Conservation (phyloP, 1,140 invertebrate species). For the Rhopalosiphum padi region DNA sequence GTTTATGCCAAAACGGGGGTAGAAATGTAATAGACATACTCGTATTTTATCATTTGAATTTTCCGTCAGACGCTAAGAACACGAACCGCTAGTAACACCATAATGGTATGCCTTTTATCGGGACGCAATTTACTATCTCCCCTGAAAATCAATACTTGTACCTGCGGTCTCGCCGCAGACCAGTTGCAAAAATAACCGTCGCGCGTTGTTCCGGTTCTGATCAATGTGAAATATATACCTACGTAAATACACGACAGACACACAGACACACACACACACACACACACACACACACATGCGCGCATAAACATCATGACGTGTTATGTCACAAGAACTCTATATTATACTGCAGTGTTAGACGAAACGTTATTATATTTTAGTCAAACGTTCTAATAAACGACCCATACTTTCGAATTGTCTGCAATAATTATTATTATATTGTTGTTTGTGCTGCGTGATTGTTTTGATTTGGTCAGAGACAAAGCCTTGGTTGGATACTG, state of each 20-base stretch:
- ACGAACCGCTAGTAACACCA: background rate
- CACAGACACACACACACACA: background rate
- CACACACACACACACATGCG: background rate
- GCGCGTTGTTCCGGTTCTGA: background rate
- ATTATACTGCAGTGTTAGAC: background rate
- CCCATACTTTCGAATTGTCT: slow-evolving; percentile 1
- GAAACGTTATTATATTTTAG: background rate
- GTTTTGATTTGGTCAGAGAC: slow-evolving; percentile 1
- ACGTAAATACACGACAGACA: background rate
- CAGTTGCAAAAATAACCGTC: background rate
- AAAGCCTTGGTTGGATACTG: slow-evolving; percentile 13
- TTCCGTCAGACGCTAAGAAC: background rate
- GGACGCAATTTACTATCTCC: background rate
- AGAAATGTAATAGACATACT: background rate
- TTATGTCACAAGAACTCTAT: background rate
- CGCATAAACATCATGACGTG: background rate
- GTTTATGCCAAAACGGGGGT: background rate
- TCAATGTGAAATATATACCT: background rate
- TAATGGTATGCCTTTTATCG: background rate
- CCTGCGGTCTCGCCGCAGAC: background rate
- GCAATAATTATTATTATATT: background rate
- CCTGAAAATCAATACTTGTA: background rate
- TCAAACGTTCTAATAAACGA: slow-evolving; percentile 6
- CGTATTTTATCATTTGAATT: background rate
- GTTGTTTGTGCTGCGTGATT: background rate